Evolutionary conservation across 2,113 vertebrate genomes (phyloP), one percentile per base, ranked within the genome.

Genomic region (Catagonus wagneri): DNA sequence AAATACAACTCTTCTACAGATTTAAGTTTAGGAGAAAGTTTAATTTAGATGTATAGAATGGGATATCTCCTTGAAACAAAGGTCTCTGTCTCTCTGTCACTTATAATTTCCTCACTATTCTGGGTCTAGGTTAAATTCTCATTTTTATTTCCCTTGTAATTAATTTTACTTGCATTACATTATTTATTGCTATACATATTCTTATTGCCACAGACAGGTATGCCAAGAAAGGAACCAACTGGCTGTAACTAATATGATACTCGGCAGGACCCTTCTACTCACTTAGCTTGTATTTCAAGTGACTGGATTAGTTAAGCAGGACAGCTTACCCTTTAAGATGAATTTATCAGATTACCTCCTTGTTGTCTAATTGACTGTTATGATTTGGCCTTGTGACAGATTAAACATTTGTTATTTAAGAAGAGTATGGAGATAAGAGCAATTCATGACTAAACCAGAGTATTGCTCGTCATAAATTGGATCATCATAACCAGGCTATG

Each of bases 11-110:
- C 7, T 68, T 93, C 25, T 69, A 14, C 34, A 80, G 76, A 52
- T 85, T 91, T 74, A 81, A 89, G 23, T 83, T 96, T 79, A 90
- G 39, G 22, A 83, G n/a, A 95, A 90, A 84, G 3, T 36, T 81
- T 83, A 83, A 83, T 93, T 93, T 95, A 9, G 22, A 69, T 89
- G 14, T 6, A 63, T n/a, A 89, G 10, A 39, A 6, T 75, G 1
- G 7, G 12, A 0, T 50, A 27, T 60, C 3, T 56, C 32, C 22
- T 61, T 81, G 7, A 74, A 94, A 81, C 27, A 52, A 75, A 88
- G 5, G 0, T 88, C 15, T 96, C 25, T 50, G 4, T 89, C 20
- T 88, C 15, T 96, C 25, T 50, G 4, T 89, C 20, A 32, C 78
- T 14, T 87, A 60, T 71, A 16, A 34, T 50, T 72, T 74, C 10